Evolutionary conservation across 2,888 invertebrate species (phyloP), one percentile per base, ranked within the genome.

Genomic region (Crossocerus cetratus): DNA sequence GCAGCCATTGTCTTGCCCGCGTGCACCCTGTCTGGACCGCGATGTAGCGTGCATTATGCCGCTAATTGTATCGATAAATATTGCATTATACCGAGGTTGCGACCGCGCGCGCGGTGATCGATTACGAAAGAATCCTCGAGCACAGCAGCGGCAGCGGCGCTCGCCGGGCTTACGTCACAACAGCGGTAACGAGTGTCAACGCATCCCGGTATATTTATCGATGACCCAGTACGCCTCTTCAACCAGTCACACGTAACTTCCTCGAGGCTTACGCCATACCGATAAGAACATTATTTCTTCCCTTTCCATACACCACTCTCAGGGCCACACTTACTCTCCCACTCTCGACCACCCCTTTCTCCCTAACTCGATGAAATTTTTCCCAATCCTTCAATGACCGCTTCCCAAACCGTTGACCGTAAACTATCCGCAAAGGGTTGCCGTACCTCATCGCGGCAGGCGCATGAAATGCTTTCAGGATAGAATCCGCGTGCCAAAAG

Each of bases 11-110:
- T 49, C 49, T 49, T 49, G 14, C 49, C n/a, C 16, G 49, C 58
- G 69, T 32, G 66, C 54, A 69, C 54, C 49, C 32, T 65, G 65
- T 66, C 49, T 49, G 14, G 49, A 16, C 49, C 49, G 49, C 49
- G 49, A 49, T 49, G 49, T 49, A 16, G 49, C 49, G 49, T 65
- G 66, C 65, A 65, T 69, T 69, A 69, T 69, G 69, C 66, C 69
- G 66, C 65, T 69, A 66, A 69, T 69, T 69, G 65, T 69, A 69
- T 69, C 69, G 69, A 66, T 69, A 69, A 69, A 69, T 69, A 69
- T 69, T 69, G 66, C 69, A 58, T 69, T 69, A 69, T 66, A 49
- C 49, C 49, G 49, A 49, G 49, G 14, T n/a, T 4, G 49, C 49
- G 14, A 16, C 49, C 49, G 13, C 16, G 14, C 49, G 49, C 16